Evolutionary conservation across 2,113 vertebrate species (phyloP), one percentile per base, ranked within the genome.

Genomic region (Neogobius melanostomus): DNA sequence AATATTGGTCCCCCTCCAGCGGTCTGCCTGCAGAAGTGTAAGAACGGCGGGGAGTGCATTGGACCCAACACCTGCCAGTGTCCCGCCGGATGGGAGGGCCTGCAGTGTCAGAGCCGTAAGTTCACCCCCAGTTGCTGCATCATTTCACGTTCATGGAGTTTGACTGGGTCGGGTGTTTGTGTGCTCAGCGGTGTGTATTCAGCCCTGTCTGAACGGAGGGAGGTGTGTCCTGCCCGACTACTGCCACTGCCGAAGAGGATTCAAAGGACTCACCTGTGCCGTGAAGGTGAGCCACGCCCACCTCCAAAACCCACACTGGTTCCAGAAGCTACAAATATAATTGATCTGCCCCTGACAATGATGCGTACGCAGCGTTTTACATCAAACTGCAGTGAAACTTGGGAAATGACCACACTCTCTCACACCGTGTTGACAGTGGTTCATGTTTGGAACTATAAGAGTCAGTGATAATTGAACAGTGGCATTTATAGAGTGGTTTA

Each of bases 21-120:
- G 0, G 72, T 95, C 79, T 98, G 97, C 76, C 90, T 96, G 82
- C 95, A 96, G 77, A 95, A 93, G 66, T 98, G 95, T 87, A 93
- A 85, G 84, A 95, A 96, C 0, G 94, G 93, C 3, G 95, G 95
- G 1, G 95, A 97, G 64, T 98, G 95, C 67, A 83, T 96, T 10
- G 94, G 94, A 72, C 95, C 95, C 0, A 93, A 90, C 54, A 90
- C 89, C 0, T 97, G 96, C 45, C 92, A 93, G 9, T 97, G 96
- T 50, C 88, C 91, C 15, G 8, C 71, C 0, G 88, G 93, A 56
- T 97, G 95, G 96, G 95, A 95, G 81, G 95, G 96, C 51, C 75
- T 86, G 9, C 93, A 93, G 64, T 97, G 96, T 84, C 95, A 97
- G 84, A 94, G 84, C 72, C 84, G 93, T 97, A 92, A 95, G 97